These are phyloP conservation scores for Pammene aurita DNA, from an alignment of 2,888 invertebrate genomes.

Conservation along the genomic window DNA sequence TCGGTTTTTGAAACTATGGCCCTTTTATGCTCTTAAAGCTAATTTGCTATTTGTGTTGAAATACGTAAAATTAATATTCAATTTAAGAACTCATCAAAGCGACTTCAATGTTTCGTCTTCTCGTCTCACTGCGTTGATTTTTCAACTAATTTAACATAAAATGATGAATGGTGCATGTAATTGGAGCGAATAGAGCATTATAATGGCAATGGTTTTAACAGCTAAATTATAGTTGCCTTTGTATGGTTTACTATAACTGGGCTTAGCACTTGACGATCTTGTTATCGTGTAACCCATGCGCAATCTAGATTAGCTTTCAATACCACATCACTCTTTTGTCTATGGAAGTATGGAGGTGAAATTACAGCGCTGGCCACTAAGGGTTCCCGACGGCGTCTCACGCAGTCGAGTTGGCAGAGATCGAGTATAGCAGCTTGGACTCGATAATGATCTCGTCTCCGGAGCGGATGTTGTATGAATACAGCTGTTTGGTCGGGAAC, in stretches of 20 bases:
- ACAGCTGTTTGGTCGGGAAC: slow-evolving; percentile 93
- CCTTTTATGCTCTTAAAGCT: slow-evolving; percentile 17
- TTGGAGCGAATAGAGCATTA: neutral
- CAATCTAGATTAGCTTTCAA: too few species aligned
- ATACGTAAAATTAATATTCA: slow-evolving; percentile 36
- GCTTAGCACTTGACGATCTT: too few species aligned
- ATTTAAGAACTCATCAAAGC: slow-evolving; percentile 10
- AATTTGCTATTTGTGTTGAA: slow-evolving; percentile 19
- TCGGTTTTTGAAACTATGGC: slow-evolving; percentile 35
- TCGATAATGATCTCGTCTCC: slow-evolving; percentile 96
- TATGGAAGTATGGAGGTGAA: neutral
- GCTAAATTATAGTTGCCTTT: neutral
- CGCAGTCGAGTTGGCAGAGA: slow-evolving; percentile 66
- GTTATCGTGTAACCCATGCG: too few species aligned
- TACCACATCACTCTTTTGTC: neutral
- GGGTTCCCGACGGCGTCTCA: slow-evolving; percentile 40
- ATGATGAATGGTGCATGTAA: neutral
- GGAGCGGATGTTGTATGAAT: slow-evolving; percentile 94
- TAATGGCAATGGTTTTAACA: neutral
- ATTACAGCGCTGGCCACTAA: neutral
- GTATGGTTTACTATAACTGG: neutral
- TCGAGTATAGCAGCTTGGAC: slow-evolving; percentile 86
- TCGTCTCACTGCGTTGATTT: neutral
- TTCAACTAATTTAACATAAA: too few species aligned
- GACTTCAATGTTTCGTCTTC: too few species aligned